phyloP scores from a whole-genome alignment of 2,888 invertebrate genomes.

The Dysmachus trigonus region DNA sequence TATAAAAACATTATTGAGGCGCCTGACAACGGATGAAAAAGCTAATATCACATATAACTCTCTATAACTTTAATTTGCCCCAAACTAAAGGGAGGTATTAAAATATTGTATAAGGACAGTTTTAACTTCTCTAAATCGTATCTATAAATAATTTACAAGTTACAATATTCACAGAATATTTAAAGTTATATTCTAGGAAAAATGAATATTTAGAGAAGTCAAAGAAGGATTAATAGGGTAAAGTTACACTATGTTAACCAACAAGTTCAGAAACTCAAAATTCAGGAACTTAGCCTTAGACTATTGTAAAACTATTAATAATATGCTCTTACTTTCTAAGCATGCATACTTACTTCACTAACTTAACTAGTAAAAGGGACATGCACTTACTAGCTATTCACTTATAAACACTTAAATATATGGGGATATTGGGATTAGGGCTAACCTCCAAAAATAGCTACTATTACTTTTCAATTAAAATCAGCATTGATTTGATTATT shows the following conservation, averaged over 20 bases:
- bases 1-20: neutral
- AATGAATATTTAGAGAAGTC: neutral
- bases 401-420: neutral
- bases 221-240: neutral
- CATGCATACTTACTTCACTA: neutral
- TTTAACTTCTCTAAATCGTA: neutral
- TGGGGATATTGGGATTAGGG: neutral
- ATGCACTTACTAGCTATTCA: neutral
- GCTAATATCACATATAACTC: neutral
- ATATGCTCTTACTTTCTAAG: neutral
- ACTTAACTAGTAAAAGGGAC: neutral
- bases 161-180: neutral
- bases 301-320: neutral
- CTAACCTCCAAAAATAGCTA: neutral
- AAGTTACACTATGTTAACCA: neutral
- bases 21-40: neutral
- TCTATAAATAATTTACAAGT: neutral
- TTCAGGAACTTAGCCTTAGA: neutral
- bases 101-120: too few relatives aligned
- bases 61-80: neutral
- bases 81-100: too few relatives aligned
- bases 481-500: neutral
- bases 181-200: neutral
- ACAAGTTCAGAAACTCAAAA: neutral
- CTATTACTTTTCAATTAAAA: neutral